Evolutionary conservation across 2,113 vertebrate genomes (phyloP).

Genomic region (Peromyscus maniculatus): DNA sequence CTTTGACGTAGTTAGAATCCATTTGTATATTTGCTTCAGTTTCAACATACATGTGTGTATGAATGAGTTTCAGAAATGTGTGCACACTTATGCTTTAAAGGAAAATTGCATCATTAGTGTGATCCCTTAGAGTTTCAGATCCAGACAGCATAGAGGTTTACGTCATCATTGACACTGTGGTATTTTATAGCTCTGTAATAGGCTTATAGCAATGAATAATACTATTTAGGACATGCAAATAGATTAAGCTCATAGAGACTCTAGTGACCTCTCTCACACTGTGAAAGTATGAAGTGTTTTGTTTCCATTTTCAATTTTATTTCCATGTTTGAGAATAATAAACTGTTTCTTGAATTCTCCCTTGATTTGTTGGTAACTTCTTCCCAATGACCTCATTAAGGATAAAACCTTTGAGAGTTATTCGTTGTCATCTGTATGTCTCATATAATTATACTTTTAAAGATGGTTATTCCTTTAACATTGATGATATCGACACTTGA

Average conservation of each 20-base stretch:
- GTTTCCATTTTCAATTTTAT: not conserved
- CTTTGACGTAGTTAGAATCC: too few species aligned
- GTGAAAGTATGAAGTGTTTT: not conserved
- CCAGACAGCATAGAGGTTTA: not conserved
- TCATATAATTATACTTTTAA: not conserved
- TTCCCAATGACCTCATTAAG: not conserved
- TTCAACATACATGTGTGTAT: too few species aligned
- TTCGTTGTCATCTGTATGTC: not conserved
- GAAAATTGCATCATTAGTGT: not conserved
- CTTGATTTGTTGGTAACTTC: not conserved
- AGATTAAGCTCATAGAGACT: not conserved
- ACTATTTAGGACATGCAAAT: too few species aligned
- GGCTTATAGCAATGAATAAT: not conserved
- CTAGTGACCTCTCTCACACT: not conserved
- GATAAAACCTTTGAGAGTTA: not conserved
- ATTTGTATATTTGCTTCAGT: too few species aligned
- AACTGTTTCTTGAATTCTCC: not conserved
- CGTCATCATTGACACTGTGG: not conserved
- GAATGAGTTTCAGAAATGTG: too few species aligned
- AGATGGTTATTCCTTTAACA: not conserved
- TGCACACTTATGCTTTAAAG: too few species aligned
- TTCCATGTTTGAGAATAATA: not conserved
- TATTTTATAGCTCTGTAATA: not conserved
- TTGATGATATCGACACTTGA: not conserved
- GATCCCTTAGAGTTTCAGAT: not conserved